Evolutionary conservation across 2,113 vertebrate genomes (phyloP).

Genomic region (Apus apus): DNA sequence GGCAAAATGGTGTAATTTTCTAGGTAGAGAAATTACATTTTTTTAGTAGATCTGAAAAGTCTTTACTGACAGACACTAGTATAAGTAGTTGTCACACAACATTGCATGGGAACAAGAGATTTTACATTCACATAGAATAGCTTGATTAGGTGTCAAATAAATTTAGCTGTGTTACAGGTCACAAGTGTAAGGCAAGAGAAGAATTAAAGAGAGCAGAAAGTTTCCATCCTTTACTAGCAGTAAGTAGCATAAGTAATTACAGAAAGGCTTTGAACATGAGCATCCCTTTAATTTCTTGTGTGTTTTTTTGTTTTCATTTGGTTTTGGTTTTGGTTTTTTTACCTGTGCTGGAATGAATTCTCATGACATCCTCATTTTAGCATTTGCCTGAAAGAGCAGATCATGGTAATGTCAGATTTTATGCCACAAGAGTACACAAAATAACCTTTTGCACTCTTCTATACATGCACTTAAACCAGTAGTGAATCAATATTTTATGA

Average conservation of each 20-base stretch:
- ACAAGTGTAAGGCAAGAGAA: neutral
- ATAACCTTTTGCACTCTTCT: neutral
- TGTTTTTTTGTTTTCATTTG: too few relatives aligned
- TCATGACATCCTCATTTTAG: neutral
- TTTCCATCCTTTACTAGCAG: neutral
- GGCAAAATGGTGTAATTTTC: neutral
- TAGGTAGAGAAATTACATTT: neutral
- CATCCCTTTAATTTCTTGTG: neutral
- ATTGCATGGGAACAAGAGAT: neutral
- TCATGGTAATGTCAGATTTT: neutral
- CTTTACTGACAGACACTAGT: neutral
- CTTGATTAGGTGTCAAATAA: neutral
- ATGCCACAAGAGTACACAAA: neutral
- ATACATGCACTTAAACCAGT: neutral
- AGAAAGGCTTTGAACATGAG: neutral
- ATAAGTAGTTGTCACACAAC: neutral
- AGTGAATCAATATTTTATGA: conserved; percentile 19
- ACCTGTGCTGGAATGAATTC: neutral
- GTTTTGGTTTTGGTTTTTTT: neutral
- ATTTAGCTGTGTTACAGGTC: neutral
- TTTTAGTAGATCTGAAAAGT: neutral
- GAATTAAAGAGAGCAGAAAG: neutral
- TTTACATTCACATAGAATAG: neutral
- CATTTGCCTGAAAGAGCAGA: neutral
- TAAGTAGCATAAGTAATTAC: neutral